Conservation (phyloP, 1,140 invertebrate species). For the Brachionus angularis region DNA sequence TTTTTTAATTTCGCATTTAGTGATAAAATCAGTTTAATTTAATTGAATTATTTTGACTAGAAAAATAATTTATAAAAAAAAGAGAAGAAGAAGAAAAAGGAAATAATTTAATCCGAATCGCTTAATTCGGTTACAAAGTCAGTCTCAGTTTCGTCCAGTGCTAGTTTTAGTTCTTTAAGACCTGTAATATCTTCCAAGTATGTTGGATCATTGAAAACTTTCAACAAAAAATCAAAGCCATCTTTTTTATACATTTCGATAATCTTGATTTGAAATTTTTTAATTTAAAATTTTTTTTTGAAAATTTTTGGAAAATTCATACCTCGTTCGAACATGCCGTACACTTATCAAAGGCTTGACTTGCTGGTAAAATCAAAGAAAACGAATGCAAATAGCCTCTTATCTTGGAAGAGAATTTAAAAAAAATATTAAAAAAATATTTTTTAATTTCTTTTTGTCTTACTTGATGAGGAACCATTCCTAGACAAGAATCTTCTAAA, state of each 20-base stretch:
- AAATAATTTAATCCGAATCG: too few relatives aligned
- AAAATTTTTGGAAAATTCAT: constrained; percentile 42
- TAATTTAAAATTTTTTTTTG: neutral
- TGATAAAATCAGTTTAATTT: too few relatives aligned
- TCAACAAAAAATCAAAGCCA: constrained; percentile 73
- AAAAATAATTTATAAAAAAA: too few relatives aligned
- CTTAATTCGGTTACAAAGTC: constrained; percentile 14
- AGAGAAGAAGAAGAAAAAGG: too few relatives aligned
- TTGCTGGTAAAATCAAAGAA: constrained; percentile 74
- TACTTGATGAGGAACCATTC: constrained; percentile 79
- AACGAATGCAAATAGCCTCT: constrained; percentile 42
- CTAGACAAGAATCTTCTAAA: constrained; percentile 52
- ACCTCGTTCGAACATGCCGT: constrained; percentile 77
- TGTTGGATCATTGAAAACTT: constrained; percentile 76
- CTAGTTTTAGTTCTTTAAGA: constrained; percentile 67
- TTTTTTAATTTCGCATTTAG: too few relatives aligned
- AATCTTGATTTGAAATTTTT: constrained; percentile 59
- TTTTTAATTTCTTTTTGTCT: neutral
- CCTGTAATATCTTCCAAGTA: constrained; percentile 83
- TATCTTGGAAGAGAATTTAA: neutral
- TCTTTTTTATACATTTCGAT: constrained; percentile 66
- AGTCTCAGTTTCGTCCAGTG: constrained; percentile 54
- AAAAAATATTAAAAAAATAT: neutral
- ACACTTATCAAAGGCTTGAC: constrained; percentile 77
- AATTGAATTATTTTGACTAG: too few relatives aligned